Percentiles rank a stretch among this genome's conserved stretches.
phyloP scores from a whole-genome alignment of 2,113 vertebrate species.

The Podarcis muralis region DNA sequence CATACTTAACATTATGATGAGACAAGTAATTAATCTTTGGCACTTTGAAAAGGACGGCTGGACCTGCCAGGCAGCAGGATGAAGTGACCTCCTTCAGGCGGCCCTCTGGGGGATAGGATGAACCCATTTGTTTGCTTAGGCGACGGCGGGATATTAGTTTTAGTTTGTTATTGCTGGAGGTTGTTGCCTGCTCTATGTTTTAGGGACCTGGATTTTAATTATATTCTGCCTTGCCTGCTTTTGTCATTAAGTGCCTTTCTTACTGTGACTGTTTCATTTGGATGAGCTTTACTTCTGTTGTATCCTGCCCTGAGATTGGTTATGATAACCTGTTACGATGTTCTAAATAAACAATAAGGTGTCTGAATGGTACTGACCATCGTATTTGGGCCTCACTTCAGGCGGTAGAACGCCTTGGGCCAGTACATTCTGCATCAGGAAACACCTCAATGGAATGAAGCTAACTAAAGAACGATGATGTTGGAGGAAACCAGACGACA shows the following conservation, averaged over 20 bases:
- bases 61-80: not conserved
- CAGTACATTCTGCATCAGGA: constrained; percentile 1
- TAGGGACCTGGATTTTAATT: too few relatives aligned
- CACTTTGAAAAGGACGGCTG: constrained; percentile 25
- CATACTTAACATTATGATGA: constrained; percentile 44
- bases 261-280: too few relatives aligned
- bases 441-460: constrained; percentile 47
- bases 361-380: not conserved
- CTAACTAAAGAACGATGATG: constrained; percentile 54
- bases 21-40: constrained; percentile 43
- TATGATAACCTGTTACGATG: too few relatives aligned
- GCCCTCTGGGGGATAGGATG: not conserved
- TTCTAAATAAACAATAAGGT: too few relatives aligned
- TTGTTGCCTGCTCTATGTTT: too few relatives aligned
- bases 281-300: too few relatives aligned
- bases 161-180: too few relatives aligned
- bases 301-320: too few relatives aligned
- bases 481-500: constrained; percentile 46
- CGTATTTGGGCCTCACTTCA: not conserved
- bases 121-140: not conserved
- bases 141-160: too few relatives aligned
- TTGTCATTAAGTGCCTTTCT: too few relatives aligned
- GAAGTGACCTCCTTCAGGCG: not conserved
- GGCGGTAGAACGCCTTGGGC: not conserved
- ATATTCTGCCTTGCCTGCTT: too few relatives aligned